Percentiles rank a stretch among this genome's conserved stretches.
These are phyloP conservation scores for Garrulus glandarius DNA, from an alignment of 2,797 vertebrate genomes.

Conservation along the genomic window DNA sequence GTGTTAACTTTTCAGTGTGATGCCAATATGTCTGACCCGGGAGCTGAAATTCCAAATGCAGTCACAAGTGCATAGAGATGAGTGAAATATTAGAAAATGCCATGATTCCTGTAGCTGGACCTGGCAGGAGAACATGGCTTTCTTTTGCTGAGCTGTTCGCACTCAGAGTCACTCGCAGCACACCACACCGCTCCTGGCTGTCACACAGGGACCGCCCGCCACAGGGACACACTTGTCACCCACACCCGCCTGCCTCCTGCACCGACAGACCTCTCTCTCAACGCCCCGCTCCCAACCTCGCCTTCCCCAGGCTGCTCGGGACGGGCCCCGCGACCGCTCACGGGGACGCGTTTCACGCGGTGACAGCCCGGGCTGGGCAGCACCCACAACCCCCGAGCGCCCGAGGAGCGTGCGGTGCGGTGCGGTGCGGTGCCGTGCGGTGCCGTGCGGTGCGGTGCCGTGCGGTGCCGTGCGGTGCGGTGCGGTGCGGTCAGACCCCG, in stretches of 20 bases:
- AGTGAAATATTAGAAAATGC: not conserved
- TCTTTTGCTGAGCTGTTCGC: not conserved
- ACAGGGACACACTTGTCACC: not conserved
- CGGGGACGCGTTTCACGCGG: accelerated
- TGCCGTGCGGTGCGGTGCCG: no score
- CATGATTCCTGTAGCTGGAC: not conserved
- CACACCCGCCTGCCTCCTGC: accelerated
- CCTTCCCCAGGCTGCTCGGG: not conserved
- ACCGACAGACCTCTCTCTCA: not conserved
- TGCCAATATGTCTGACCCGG: not conserved
- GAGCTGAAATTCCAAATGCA: not conserved
- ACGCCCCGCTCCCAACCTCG: accelerated
- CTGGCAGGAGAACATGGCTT: not conserved
- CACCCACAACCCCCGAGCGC: not conserved
- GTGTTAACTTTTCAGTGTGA: not conserved
- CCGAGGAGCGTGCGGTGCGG: no score
- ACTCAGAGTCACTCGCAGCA: not conserved
- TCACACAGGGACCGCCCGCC: not conserved
- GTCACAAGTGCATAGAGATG: accelerated
- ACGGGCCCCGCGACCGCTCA: not conserved
- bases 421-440: no score
- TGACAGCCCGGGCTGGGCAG: accelerated
- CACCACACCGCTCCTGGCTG: accelerated
- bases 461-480: no score
- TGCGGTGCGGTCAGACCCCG: not conserved